These are phyloP conservation scores for Megalops atlanticus DNA, from an alignment of 2,113 vertebrate genomes.

Conservation along the genomic window DNA sequence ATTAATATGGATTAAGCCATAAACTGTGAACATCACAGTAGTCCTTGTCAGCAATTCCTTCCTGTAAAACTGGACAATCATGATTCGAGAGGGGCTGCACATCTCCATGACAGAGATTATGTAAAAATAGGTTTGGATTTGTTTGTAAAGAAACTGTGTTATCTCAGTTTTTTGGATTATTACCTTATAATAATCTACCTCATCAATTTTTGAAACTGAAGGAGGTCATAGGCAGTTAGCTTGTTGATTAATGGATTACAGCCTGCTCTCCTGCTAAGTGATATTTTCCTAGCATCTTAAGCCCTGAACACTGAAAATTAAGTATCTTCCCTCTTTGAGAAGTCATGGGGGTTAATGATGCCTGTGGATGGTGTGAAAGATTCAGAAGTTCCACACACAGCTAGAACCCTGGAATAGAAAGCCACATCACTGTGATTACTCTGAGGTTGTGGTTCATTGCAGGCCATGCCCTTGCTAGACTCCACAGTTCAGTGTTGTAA, in stretches of 20 bases:
- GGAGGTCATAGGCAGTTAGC: conserved; percentile 13
- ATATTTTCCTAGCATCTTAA: neutral
- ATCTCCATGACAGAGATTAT: conserved; percentile 42
- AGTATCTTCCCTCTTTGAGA: conserved; percentile 13
- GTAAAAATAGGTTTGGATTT: conserved; percentile 37
- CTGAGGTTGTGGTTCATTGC: conserved; percentile 15
- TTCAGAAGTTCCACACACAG: neutral
- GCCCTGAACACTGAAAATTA: neutral
- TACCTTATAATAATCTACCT: neutral
- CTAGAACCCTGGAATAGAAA: neutral
- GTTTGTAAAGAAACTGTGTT: neutral
- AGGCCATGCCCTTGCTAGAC: neutral
- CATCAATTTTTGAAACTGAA: conserved; percentile 27
- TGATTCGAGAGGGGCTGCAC: conserved; percentile 31
- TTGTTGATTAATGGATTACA: conserved; percentile 26
- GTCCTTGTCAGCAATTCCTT: conserved; percentile 40
- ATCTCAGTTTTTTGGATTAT: conserved; percentile 14
- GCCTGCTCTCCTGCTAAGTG: conserved; percentile 15
- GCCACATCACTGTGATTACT: no score
- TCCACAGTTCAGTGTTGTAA: neutral
- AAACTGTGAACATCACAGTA: conserved; percentile 47
- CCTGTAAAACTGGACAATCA: conserved; percentile 37
- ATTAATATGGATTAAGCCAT: conserved; percentile 47
- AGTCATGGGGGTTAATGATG: neutral
- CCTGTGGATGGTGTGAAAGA: neutral